Evolutionary conservation across 1,140 invertebrate species (phyloP).

Genomic region (Pristionchus pacificus): DNA sequence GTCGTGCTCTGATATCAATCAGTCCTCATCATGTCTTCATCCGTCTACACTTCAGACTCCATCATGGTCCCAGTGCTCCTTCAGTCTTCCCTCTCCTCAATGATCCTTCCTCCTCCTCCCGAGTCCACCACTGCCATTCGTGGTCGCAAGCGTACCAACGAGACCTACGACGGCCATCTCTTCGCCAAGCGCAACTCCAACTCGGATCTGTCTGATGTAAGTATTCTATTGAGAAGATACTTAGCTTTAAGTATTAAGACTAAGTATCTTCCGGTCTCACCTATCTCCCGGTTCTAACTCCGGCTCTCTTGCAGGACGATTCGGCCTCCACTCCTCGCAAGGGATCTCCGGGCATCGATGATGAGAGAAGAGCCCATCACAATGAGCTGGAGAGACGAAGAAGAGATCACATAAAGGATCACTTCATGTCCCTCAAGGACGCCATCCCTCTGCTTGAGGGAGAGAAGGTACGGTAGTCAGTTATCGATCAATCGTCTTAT

Average conservation of each 20-base stretch:
- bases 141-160: background rate
- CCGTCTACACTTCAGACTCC: background rate
- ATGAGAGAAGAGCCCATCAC: slow-evolving; percentile 36
- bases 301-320: no score
- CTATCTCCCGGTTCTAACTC: no score
- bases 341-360: slow-evolving; percentile 30
- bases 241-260: no score
- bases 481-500: background rate
- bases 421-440: slow-evolving; percentile 28
- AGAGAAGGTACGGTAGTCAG: slow-evolving; percentile 24
- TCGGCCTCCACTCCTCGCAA: slow-evolving; percentile 24
- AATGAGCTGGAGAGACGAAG: slow-evolving; percentile 33
- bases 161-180: background rate
- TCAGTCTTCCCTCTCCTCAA: background rate
- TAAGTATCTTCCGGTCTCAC: no score
- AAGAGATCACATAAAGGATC: slow-evolving; percentile 36
- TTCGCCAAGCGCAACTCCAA: background rate
- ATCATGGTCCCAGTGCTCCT: background rate
- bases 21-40: no score
- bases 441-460: slow-evolving; percentile 30
- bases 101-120: background rate
- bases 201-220: background rate
- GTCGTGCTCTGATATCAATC: no score
- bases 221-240: no score
- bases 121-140: no score